Percentiles rank a stretch among this genome's conserved stretches.
Evolutionary conservation across 2,113 vertebrate genomes (phyloP).

Genomic region (Paradoxurus hermaphroditus): DNA sequence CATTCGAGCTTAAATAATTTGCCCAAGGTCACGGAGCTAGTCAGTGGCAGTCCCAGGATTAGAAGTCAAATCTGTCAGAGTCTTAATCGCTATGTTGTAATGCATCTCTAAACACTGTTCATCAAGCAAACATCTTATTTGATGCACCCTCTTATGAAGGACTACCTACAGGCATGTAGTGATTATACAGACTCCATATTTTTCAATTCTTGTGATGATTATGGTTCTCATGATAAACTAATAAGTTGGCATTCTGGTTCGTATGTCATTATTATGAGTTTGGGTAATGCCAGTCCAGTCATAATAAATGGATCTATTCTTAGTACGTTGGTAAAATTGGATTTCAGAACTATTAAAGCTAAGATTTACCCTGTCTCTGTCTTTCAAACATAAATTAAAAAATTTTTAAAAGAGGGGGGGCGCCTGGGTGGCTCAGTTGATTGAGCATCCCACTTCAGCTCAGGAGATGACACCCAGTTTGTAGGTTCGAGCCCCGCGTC

Average conservation of each 20-base stretch:
- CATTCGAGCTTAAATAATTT: not conserved
- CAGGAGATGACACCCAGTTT: no score
- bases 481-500: no score
- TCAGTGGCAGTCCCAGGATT: not conserved
- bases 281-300: not conserved
- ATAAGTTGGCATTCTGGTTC: conserved; percentile 3
- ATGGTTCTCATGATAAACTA: conserved; percentile 5
- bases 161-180: not conserved
- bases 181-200: not conserved
- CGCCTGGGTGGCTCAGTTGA: no score
- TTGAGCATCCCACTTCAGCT: no score
- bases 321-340: not conserved
- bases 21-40: not conserved
- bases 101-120: not conserved
- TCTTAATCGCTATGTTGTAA: not conserved
- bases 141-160: not conserved
- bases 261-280: not conserved
- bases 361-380: not conserved
- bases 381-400: no score
- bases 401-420: no score
- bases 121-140: not conserved
- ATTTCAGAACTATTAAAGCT: not conserved
- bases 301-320: not conserved
- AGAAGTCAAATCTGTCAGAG: not conserved
- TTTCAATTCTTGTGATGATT: not conserved